Evolutionary conservation across 2,797 vertebrate species (phyloP).

Genomic region (Pampus argenteus): DNA sequence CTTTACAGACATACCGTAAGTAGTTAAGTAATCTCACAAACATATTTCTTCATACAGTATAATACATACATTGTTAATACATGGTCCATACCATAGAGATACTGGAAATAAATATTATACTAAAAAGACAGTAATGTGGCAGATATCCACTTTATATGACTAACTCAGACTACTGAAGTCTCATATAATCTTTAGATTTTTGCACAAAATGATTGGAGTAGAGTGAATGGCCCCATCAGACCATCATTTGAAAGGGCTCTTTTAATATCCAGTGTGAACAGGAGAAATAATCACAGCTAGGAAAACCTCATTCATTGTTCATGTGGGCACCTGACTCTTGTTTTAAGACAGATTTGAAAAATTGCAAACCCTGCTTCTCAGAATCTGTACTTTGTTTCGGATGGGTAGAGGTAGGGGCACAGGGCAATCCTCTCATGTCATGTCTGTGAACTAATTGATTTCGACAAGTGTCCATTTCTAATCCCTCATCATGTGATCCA

Average conservation of each 20-base stretch:
- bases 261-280: background rate
- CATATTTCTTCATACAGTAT: background rate
- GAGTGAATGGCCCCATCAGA: too few relatives aligned
- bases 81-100: background rate
- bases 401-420: slow-evolving; percentile 53
- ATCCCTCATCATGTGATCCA: slow-evolving; percentile 79
- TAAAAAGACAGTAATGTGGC: too few relatives aligned
- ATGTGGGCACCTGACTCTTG: too few relatives aligned
- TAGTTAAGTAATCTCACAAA: background rate
- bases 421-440: slow-evolving; percentile 84
- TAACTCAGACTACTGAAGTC: too few relatives aligned
- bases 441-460: slow-evolving; percentile 81
- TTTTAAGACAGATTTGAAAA: too few relatives aligned
- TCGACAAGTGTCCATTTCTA: slow-evolving; percentile 78
- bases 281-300: too few relatives aligned
- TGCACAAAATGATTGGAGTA: too few relatives aligned
- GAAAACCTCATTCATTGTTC: too few relatives aligned
- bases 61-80: background rate
- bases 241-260: background rate
- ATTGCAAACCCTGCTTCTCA: background rate
- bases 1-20: background rate
- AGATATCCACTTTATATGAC: too few relatives aligned
- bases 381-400: slow-evolving; percentile 10
- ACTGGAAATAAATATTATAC: too few relatives aligned
- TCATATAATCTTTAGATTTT: too few relatives aligned